Conservation (phyloP, 2,888 invertebrate species). For the Enchytraeus crypticus region DNA sequence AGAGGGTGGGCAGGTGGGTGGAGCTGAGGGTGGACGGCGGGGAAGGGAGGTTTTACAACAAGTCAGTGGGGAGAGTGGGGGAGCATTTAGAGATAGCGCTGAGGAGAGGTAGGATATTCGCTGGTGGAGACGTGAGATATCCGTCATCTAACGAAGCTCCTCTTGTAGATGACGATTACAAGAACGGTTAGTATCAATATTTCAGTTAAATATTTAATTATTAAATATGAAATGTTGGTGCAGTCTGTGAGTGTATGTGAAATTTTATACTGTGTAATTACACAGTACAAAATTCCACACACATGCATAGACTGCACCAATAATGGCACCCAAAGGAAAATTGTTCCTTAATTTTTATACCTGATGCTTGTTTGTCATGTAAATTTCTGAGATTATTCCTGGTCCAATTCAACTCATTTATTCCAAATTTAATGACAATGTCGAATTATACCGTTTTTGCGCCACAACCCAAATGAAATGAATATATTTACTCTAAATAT, state of each 20-base stretch:
- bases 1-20: slow-evolving; percentile 83
- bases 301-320: too few relatives aligned
- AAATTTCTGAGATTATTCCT: too few relatives aligned
- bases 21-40: slow-evolving; percentile 87
- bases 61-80: slow-evolving; percentile 50
- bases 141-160: slow-evolving; percentile 24
- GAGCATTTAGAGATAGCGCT: slow-evolving; percentile 24
- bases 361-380: too few relatives aligned
- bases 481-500: background rate
- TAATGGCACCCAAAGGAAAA: too few relatives aligned
- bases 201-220: too few relatives aligned
- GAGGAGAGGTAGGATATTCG: slow-evolving; percentile 23
- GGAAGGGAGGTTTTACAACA: slow-evolving; percentile 59
- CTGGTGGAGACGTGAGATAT: slow-evolving; percentile 28
- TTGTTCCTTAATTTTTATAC: too few relatives aligned
- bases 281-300: background rate
- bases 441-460: too few relatives aligned
- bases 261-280: background rate
- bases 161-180: slow-evolving; percentile 25
- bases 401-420: too few relatives aligned
- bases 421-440: too few relatives aligned
- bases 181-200: slow-evolving; percentile 21
- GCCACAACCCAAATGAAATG: too few relatives aligned
- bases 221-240: background rate
- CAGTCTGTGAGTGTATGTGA: background rate